Evolutionary conservation across 2,113 vertebrate species (phyloP).

Genomic region (Aptenodytes patagonicus): DNA sequence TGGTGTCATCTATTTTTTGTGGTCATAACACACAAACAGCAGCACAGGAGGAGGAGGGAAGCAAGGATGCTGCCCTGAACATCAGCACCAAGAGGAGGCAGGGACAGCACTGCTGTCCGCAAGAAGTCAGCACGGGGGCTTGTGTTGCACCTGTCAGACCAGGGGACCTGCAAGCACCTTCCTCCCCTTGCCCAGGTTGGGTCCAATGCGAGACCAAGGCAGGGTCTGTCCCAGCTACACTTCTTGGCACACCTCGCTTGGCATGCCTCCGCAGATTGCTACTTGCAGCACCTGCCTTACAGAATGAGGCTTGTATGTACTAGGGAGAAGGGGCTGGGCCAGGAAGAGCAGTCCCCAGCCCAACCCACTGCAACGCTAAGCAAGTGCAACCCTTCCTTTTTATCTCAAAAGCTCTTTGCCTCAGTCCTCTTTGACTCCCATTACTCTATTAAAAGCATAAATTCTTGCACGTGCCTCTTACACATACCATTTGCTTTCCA

Average conservation of each 20-base stretch:
- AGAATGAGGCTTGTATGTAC: background rate
- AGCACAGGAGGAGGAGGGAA: background rate
- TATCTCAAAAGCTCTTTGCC: background rate
- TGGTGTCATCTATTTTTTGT: background rate
- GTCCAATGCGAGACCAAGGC: accelerated
- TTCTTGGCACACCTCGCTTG: accelerated
- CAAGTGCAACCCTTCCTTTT: background rate
- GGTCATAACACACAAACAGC: background rate
- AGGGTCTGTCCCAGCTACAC: background rate
- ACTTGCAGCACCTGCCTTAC: background rate
- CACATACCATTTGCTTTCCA: background rate
- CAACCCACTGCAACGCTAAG: background rate
- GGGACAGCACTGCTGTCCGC: background rate
- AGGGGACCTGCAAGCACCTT: accelerated
- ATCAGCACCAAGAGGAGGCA: background rate
- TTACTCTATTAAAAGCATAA: background rate
- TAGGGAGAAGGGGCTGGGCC: background rate
- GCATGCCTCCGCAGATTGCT: accelerated
- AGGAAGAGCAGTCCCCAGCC: background rate
- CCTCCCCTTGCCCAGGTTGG: background rate
- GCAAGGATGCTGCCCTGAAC: background rate
- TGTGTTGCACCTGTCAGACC: background rate
- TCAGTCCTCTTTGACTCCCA: background rate
- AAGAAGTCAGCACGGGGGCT: accelerated
- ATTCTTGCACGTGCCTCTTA: background rate